Evolutionary conservation across 2,113 vertebrate species (phyloP), one percentile per base, ranked within the genome.

Genomic region (Malurus cyaneus): DNA sequence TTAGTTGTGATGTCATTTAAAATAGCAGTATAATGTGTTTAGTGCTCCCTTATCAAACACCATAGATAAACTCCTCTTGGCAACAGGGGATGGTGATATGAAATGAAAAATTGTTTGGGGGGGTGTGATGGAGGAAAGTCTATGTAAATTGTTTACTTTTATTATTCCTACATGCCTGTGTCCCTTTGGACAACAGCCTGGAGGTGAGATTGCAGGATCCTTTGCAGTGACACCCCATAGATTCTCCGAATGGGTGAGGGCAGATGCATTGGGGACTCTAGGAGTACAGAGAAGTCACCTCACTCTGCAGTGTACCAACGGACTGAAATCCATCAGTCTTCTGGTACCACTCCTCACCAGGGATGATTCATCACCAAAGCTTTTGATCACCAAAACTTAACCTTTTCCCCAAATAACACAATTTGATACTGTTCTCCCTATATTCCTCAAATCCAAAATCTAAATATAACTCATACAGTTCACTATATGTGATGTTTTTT

Each of bases 1-100:
- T 95, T 97, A 97, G 96, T 97, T 96, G 94, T 95, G 95, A 96
- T 97, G 88, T 96, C 96, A 96, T 97, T 97, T 96, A 94, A 96
- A 97, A 96, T 93, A 94, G 93, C 93, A 93, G 69, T 88, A 42
- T 93, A 96, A 96, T 96, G 67, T 83, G 88, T 96, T 95, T 94
- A 96, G 94, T 96, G 89, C 89, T 97, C 95, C 94, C 95, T 94
- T 92, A 96, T 88, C 92, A 92, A 93, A 93, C 92, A 77, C 90
- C 96, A 60, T 88, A 96, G 93, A 93, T 96, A 93, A 90, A 95
- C 86, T 94, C 53, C 79, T 94, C 76, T 92, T 93, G 90, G 86
- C 93, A 95, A 78, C 93, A 65, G 61, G 86, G 69, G 82, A 88
- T 47, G 70, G 74, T 46, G 94, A 92, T 92, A 94, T 50, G 83